phyloP scores from a whole-genome alignment of 2,888 invertebrate genomes.

The Artemia sinica region DNA sequence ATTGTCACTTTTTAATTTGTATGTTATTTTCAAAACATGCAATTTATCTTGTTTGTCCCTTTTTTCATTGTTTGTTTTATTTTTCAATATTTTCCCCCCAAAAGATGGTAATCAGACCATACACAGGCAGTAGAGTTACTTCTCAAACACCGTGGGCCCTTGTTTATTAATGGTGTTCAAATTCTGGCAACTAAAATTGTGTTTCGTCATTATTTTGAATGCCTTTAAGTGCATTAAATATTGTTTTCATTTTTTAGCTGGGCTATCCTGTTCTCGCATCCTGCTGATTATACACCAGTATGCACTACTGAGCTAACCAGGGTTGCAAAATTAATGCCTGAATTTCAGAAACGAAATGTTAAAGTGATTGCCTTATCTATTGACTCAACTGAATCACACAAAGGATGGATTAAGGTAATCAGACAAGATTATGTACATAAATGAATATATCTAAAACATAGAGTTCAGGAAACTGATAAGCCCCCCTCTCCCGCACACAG shows the following conservation, averaged over 20 bases:
- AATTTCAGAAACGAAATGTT: conserved; percentile 50
- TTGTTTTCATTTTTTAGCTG: conserved; percentile 40
- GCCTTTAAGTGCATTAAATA: too few relatives aligned
- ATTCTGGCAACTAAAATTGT: too few relatives aligned
- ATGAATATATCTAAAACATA: not conserved
- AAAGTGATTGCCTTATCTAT: conserved; percentile 65
- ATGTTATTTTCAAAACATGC: too few relatives aligned
- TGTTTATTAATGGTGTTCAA: too few relatives aligned
- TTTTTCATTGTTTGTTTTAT: too few relatives aligned
- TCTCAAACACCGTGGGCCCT: too few relatives aligned
- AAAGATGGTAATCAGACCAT: too few relatives aligned
- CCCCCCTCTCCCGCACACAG: not conserved
- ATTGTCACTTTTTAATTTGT: too few relatives aligned
- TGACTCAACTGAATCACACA: conserved; percentile 52
- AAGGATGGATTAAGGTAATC: conserved; percentile 51
- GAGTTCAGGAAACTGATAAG: not conserved
- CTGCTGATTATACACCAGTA: conserved; percentile 73
- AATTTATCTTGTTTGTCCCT: too few relatives aligned
- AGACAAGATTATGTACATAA: not conserved
- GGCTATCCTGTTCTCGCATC: conserved; percentile 73
- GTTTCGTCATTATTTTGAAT: too few relatives aligned
- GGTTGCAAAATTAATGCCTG: conserved; percentile 47
- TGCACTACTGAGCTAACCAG: conserved; percentile 71
- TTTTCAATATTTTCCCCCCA: too few relatives aligned
- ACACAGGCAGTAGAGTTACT: too few relatives aligned